Percentiles rank a stretch among this genome's conserved stretches.
Conservation (phyloP, 2,113 vertebrate species). For the Microtus montanus region DNA sequence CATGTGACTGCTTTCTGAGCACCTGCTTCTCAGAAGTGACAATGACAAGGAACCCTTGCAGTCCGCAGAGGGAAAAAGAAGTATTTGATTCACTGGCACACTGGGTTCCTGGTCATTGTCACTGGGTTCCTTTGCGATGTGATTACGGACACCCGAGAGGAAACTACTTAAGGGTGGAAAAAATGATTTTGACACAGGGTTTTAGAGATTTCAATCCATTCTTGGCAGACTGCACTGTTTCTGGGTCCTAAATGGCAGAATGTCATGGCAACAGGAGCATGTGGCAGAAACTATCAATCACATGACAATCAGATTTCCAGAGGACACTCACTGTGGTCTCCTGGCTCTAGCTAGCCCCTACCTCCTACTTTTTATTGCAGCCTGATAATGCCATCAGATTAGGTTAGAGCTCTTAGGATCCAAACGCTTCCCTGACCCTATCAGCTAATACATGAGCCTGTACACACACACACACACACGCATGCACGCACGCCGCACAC, state of each 20-base stretch:
- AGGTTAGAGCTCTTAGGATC: not conserved
- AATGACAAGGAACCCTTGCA: not conserved
- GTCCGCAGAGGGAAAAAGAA: too few species aligned
- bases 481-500: not conserved
- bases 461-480: not conserved
- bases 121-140: too few species aligned
- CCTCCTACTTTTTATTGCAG: not conserved
- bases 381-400: not conserved
- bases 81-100: too few species aligned
- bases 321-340: too few species aligned
- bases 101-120: too few species aligned
- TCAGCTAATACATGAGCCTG: not conserved
- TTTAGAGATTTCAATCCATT: not conserved
- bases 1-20: not conserved
- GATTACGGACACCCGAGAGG: too few species aligned
- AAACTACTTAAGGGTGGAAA: not conserved
- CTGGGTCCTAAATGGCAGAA: not conserved
- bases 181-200: not conserved
- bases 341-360: not conserved
- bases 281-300: not conserved
- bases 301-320: not conserved
- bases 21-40: constrained; percentile 27
- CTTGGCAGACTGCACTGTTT: not conserved
- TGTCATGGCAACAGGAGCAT: not conserved
- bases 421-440: not conserved